Conservation (phyloP, 2,113 vertebrate genomes). For the Sarotherodon lohbergeri region DNA sequence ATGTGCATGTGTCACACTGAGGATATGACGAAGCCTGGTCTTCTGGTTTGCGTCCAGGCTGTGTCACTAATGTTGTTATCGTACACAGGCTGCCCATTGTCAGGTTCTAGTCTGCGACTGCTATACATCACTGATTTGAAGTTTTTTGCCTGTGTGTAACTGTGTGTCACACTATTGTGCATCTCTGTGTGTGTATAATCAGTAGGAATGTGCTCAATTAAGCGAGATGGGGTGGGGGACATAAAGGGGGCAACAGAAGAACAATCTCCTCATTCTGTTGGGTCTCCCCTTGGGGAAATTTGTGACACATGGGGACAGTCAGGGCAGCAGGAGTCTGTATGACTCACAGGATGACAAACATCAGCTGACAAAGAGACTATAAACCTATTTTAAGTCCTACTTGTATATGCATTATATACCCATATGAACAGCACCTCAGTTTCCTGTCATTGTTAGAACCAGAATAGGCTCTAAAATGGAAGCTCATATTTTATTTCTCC, state of each 20-base stretch:
- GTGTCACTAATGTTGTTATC: conserved; percentile 43
- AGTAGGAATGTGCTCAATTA: conserved; percentile 59
- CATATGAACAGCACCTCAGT: not conserved
- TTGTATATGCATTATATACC: not conserved
- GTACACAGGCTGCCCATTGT: conserved; percentile 43
- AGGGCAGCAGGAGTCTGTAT: conserved; percentile 33
- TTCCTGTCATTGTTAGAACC: conserved; percentile 19
- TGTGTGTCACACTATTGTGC: conserved; percentile 9
- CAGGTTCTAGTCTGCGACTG: not conserved
- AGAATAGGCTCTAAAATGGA: not conserved
- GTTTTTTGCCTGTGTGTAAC: not conserved
- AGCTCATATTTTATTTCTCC: not conserved
- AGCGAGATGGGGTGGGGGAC: not conserved
- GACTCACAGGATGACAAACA: conserved; percentile 31
- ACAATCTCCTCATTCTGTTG: conserved; percentile 55
- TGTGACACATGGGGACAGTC: conserved; percentile 41
- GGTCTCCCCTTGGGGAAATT: conserved; percentile 20
- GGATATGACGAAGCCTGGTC: conserved; percentile 21
- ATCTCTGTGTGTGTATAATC: conserved; percentile 34
- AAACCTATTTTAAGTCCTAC: not conserved
- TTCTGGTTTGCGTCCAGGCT: conserved; percentile 8
- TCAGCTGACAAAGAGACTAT: conserved; percentile 16
- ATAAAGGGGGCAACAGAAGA: conserved; percentile 24
- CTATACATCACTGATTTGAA: conserved; percentile 20
- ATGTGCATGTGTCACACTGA: conserved; percentile 15